Evolutionary conservation across 2,113 vertebrate species (phyloP).

Genomic region (Macrotus californicus): DNA sequence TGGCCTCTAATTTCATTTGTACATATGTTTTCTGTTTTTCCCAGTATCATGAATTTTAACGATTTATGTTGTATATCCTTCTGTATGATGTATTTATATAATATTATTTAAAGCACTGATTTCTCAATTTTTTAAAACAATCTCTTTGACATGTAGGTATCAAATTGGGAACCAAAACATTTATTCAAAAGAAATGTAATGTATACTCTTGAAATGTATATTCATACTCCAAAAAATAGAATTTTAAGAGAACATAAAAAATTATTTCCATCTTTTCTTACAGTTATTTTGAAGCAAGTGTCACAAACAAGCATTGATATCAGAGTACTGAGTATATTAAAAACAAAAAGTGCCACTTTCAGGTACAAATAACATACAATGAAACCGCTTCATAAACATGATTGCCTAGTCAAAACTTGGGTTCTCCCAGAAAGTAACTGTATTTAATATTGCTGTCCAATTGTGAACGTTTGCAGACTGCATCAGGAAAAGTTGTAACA

Average conservation of each 20-base stretch:
- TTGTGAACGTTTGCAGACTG: background rate
- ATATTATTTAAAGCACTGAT: background rate
- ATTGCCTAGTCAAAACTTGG: slow-evolving; percentile 37
- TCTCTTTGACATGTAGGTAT: background rate
- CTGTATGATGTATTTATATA: background rate
- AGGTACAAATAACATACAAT: background rate
- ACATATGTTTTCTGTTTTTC: background rate
- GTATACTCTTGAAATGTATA: background rate
- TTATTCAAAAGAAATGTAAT: background rate
- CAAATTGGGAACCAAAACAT: background rate
- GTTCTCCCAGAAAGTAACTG: slow-evolving; percentile 3
- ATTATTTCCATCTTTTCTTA: background rate
- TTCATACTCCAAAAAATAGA: background rate
- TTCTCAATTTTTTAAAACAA: background rate
- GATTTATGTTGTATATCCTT: background rate
- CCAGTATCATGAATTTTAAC: background rate
- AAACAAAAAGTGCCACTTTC: slow-evolving; percentile 28
- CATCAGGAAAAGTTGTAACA: slow-evolving; percentile 39
- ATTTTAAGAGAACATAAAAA: background rate
- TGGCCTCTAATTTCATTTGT: background rate
- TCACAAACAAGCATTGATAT: background rate
- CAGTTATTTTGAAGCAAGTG: slow-evolving; percentile 2
- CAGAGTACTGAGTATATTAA: slow-evolving; percentile 30
- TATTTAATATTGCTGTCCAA: background rate
- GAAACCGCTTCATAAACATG: slow-evolving; percentile 18